These are phyloP conservation scores for Paguma larvata DNA, from an alignment of 2,797 vertebrate genomes.

Conservation along the genomic window DNA sequence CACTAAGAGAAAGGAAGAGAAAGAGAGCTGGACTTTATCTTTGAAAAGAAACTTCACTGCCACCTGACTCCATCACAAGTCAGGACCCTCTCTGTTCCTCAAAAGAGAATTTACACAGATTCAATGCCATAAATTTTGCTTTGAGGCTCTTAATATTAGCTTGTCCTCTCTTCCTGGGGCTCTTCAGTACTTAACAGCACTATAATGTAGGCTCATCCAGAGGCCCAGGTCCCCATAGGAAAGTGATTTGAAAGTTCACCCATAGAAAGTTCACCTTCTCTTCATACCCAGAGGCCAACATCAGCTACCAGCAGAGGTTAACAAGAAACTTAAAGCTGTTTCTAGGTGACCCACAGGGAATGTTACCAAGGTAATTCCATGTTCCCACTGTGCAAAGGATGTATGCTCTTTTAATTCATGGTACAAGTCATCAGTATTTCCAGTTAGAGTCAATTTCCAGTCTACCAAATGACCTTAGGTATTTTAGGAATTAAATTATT, in stretches of 20 bases:
- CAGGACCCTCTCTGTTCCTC: not conserved
- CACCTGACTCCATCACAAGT: not conserved
- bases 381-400: not conserved
- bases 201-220: not conserved
- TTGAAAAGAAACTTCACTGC: not conserved
- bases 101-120: not conserved
- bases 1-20: not conserved
- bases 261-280: not conserved
- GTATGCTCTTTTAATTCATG: not conserved
- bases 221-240: not conserved
- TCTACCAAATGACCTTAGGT: not conserved
- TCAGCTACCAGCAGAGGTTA: not conserved
- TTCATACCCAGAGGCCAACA: not conserved
- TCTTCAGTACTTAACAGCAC: not conserved
- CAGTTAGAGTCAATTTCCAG: not conserved
- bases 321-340: not conserved
- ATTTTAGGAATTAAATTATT: constrained; percentile 42
- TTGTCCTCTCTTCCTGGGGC: not conserved
- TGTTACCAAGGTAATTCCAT: not conserved
- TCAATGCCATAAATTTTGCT: not conserved
- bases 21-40: not conserved
- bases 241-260: not conserved
- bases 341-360: not conserved
- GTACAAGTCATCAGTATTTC: not conserved
- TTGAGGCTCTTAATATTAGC: not conserved